Evolutionary conservation across 2,888 invertebrate species (phyloP).

Genomic region (Danaus chrysippus): DNA sequence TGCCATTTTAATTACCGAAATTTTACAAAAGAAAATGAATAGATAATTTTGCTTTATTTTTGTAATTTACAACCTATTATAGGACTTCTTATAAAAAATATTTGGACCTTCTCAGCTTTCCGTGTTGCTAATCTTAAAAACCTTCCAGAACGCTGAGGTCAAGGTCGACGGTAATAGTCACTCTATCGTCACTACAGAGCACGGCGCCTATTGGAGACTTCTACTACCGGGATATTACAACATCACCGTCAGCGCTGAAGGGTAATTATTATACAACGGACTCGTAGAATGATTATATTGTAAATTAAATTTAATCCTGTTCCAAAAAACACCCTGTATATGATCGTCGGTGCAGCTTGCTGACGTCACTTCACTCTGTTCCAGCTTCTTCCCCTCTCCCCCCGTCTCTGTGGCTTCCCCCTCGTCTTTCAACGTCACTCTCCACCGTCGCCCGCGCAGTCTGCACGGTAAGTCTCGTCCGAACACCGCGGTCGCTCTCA

Average conservation of each 20-base stretch:
- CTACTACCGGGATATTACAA: constrained; percentile 92
- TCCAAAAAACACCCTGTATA: too few relatives aligned
- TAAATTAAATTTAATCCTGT: too few relatives aligned
- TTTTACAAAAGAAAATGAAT: too few relatives aligned
- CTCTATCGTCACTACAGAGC: constrained; percentile 85
- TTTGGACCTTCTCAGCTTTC: not conserved
- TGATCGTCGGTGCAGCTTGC: not conserved
- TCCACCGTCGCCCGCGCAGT: constrained; percentile 45
- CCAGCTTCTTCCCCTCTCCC: constrained; percentile 45
- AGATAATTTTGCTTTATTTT: too few relatives aligned
- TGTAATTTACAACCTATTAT: not conserved
- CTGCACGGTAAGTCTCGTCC: constrained; percentile 57
- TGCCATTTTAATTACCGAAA: too few relatives aligned
- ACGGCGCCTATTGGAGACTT: constrained; percentile 97
- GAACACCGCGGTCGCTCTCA: constrained; percentile 51
- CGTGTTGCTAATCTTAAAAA: not conserved
- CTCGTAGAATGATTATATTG: too few relatives aligned
- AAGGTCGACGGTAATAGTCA: constrained; percentile 88
- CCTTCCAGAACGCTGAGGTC: constrained; percentile 83
- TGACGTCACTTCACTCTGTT: constrained; percentile 20
- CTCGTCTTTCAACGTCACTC: constrained; percentile 44
- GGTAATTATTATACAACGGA: constrained; percentile 71
- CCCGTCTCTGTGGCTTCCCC: constrained; percentile 53
- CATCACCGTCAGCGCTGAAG: constrained; percentile 84
- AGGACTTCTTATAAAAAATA: not conserved